These are phyloP conservation scores for Picus viridis DNA, from an alignment of 2,797 vertebrate species.

Conservation along the genomic window DNA sequence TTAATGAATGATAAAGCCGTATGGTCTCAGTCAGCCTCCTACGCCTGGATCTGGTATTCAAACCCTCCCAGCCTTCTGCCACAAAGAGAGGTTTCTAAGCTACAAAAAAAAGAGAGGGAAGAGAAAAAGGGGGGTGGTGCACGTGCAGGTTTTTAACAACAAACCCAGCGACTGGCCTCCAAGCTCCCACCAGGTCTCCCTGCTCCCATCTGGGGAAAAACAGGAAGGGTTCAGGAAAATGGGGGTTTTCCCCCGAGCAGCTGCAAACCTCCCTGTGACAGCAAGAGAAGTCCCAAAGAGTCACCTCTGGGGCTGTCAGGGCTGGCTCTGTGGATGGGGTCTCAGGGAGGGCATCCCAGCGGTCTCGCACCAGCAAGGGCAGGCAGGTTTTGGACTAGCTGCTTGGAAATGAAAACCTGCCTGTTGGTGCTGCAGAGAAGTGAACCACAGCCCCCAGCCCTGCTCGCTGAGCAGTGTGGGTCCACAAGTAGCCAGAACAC, in stretches of 20 bases:
- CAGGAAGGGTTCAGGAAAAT: accelerated
- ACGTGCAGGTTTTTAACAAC: slow-evolving; percentile 21
- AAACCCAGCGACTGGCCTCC: not conserved
- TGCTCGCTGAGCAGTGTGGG: accelerated
- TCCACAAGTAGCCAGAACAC: not conserved
- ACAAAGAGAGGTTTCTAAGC: slow-evolving; percentile 67
- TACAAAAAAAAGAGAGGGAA: not conserved
- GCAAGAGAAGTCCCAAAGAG: not conserved
- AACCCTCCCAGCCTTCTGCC: slow-evolving; percentile 61
- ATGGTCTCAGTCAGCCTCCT: slow-evolving; percentile 70
- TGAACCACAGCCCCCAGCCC: not conserved
- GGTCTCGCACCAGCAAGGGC: not conserved
- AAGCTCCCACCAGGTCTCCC: slow-evolving; percentile 7
- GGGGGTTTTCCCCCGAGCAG: not conserved
- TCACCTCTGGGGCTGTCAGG: accelerated
- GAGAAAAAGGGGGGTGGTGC: not conserved
- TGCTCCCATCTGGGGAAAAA: not conserved
- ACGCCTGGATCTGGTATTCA: slow-evolving; percentile 57
- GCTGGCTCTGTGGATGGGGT: not conserved
- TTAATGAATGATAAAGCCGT: slow-evolving; percentile 77
- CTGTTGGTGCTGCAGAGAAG: too few relatives aligned
- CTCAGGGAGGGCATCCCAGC: not conserved
- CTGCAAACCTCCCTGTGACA: accelerated
- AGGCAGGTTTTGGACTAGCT: not conserved
- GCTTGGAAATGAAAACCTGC: not conserved